Base-by-base conservation (phyloP, 2,113 vertebrate species). In the Nothobranchius kuhntae region DNA sequence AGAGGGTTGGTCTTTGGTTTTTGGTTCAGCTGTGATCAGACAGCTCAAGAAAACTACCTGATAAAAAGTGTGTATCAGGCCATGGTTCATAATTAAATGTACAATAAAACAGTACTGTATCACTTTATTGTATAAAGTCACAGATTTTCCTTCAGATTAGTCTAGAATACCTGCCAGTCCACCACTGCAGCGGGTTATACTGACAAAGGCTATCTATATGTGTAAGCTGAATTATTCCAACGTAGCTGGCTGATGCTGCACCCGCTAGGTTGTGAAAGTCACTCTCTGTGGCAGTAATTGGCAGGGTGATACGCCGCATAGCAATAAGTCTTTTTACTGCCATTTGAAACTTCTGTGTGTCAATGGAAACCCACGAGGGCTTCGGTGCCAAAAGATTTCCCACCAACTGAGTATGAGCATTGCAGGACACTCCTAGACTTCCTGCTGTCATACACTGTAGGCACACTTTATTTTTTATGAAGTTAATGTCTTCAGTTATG, bases 281-380 rank as follows among this genome's bases (percentile, higher is more conserved):
- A 86, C 81, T 84, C 64, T 86, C 71, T 57, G 70, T 68, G 17
- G 44, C 73, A 46, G 59, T 88, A 84, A 86, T 77, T 80, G 77
- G 69, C 69, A 72, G 83, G 53, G 61, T 66, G 67, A 78, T 46
- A n/a, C 51, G 7, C 60, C 1, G 57, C 66, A 78, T 78, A 64
- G 71, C 71, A 73, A 80, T 82, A 68, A 80, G 72, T 65, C 61
- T 59, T 59, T 73, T 50, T 51, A 3, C 42, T 26, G 13, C 45
- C 50, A 46, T 61, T 68, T 48, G 59, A 73, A 52, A 46, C 3
- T 12, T 66, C 50, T 63, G 51, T 50, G 38, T 35, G 21, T 68
- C 59, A 17, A 15, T 36, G 26, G 53, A 58, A 52, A 55, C 56
- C 46, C 46, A 60, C 7, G 13, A 66, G 44, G 53, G 60, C 9